These are phyloP conservation scores for Sebastes melanostomus DNA, from an alignment of 2,797 vertebrate genomes.

Conservation along the genomic window DNA sequence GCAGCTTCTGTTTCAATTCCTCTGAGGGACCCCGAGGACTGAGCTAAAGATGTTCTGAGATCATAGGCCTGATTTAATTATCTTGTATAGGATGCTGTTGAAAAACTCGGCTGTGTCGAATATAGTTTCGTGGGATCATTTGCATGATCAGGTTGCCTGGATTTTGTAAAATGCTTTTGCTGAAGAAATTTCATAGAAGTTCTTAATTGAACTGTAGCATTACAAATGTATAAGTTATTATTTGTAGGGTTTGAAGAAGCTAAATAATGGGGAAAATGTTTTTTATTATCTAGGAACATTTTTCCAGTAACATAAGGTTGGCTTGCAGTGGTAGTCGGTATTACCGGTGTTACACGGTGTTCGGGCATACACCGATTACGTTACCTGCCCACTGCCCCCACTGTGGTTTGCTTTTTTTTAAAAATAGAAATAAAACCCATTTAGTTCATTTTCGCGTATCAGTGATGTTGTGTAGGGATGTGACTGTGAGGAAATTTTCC, in stretches of 20 bases:
- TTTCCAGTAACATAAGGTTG: neutral
- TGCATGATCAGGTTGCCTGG: neutral
- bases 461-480: too few relatives aligned
- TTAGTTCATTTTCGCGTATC: too few relatives aligned
- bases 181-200: neutral
- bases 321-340: too few relatives aligned
- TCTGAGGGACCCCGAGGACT: conserved; percentile 62
- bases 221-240: neutral
- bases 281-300: neutral
- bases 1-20: conserved; percentile 77
- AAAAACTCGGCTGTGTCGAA: conserved; percentile 7
- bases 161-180: neutral
- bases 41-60: conserved; percentile 55
- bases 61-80: conserved; percentile 59
- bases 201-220: neutral
- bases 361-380: too few relatives aligned
- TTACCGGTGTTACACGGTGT: too few relatives aligned
- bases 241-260: neutral
- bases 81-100: conserved; percentile 4
- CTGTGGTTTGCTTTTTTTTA: too few relatives aligned
- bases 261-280: neutral
- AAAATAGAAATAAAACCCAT: too few relatives aligned
- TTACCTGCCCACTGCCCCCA: too few relatives aligned
- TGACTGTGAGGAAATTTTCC: too few relatives aligned
- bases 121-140: neutral